Conservation (phyloP, 23 tunicate species). For the Phallusia fumigata region DNA sequence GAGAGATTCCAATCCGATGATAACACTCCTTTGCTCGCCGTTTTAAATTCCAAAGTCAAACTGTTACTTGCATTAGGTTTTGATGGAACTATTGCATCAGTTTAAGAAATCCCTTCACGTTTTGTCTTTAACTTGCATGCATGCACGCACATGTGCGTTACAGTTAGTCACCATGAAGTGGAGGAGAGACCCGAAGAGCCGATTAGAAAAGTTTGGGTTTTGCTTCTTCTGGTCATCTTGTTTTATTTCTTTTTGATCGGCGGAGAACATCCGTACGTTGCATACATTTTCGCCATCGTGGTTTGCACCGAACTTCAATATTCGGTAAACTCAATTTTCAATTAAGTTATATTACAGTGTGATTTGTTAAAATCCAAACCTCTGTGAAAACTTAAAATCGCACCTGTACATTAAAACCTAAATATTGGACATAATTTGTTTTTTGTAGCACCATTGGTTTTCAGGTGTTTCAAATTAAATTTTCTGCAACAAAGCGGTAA, state of each 20-base stretch:
- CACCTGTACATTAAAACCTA: neutral
- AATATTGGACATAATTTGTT: neutral
- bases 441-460: neutral
- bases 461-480: neutral
- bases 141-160: too few relatives aligned
- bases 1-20: too few relatives aligned
- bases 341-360: too few relatives aligned
- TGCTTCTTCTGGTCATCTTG: slow-evolving; percentile 22
- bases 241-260: slow-evolving; percentile 41
- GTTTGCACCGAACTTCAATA: slow-evolving; percentile 36
- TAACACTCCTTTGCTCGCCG: too few relatives aligned
- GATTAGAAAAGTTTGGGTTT: slow-evolving; percentile 17
- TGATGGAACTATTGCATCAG: too few relatives aligned
- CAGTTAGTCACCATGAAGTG: neutral
- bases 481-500: too few relatives aligned
- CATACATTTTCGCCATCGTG: slow-evolving; percentile 40
- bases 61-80: too few relatives aligned
- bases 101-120: too few relatives aligned
- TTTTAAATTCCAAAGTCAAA: too few relatives aligned
- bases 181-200: slow-evolving; percentile 53
- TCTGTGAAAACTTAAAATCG: too few relatives aligned
- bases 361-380: too few relatives aligned
- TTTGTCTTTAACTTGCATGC: too few relatives aligned
- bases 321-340: slow-evolving; percentile 16
- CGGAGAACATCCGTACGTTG: slow-evolving; percentile 28